Base-by-base conservation (phyloP, 2,113 vertebrate species). In the Triplophysa siluroides region DNA sequence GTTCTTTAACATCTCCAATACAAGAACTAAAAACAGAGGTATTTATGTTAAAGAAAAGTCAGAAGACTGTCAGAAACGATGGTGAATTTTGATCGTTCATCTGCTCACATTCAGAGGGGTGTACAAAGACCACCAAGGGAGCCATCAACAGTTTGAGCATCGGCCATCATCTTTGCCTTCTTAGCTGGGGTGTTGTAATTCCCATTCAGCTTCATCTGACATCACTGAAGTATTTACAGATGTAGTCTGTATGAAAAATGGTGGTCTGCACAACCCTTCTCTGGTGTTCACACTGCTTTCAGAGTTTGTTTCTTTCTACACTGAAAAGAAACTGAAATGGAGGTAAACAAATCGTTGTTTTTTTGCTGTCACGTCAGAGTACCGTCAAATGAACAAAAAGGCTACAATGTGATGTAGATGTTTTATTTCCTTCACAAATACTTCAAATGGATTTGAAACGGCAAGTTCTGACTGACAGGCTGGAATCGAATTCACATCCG, bases 1-100 rank as follows among this genome's bases (percentile, higher is more conserved):
- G 29, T 56, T 54, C 19, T 71, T 58, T 58, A 68, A 18, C 61
- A 68, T 67, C 67, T 78, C 26, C 66, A 56, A n/a, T 69, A 58
- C 43, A 14, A 45, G 58, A 62, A 47, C 60, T 45, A 8, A 75
- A 75, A 60, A 26, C 64, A 63, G 78, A 85, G 81, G 81, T 85
- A 78, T 81, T 75, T 24, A 41, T 69, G 73, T 82, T 60, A 80
- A 52, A 69, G 33, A 16, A 61, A 52, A 52, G 47, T 75, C 41
- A 18, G 63, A 81, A 72, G 23, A 45, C 43, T 45, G 43, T 52
- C 50, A 52, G 41, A 72, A 62, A 58, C 26, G 19, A 66, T 61
- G 33, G 77, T 45, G 2, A 10, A 18, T 19, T 58, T 79, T 54
- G 50, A 69, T 78, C 77, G 47, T 70, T 43, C 41, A 38, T 71